phyloP scores from a whole-genome alignment of 2,888 invertebrate genomes.

The Taphrorychus bicolor region DNA sequence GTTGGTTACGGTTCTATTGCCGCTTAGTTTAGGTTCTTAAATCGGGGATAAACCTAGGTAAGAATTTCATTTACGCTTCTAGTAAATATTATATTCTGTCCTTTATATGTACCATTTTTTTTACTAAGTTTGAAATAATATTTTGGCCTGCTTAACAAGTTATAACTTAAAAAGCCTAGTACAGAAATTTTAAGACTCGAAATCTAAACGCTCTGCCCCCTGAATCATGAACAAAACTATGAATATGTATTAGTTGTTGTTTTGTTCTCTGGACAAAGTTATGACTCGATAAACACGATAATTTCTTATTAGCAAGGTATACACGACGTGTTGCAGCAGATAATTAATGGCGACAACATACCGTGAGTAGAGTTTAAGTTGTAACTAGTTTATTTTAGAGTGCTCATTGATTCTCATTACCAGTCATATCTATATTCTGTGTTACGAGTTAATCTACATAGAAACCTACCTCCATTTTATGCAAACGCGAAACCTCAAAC shows the following conservation, averaged over 20 bases:
- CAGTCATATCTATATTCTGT: neutral
- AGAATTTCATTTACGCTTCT: no score
- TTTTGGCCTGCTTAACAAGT: no score
- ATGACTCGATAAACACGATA: slow-evolving; percentile 18
- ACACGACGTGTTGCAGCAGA: slow-evolving; percentile 6
- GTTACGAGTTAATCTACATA: no score
- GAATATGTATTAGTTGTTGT: neutral
- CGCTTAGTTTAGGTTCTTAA: no score
- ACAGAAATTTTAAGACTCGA: no score
- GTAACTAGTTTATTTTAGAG: slow-evolving; percentile 4
- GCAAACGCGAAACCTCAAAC: neutral
- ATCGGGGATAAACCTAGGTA: no score
- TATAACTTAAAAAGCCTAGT: no score
- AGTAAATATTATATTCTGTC: no score
- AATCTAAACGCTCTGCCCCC: no score
- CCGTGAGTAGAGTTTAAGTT: slow-evolving; percentile 5
- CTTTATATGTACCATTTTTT: no score
- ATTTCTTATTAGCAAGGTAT: slow-evolving; percentile 22
- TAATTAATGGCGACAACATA: slow-evolving; percentile 19
- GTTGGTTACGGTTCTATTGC: no score
- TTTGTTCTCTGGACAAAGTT: slow-evolving; percentile 17
- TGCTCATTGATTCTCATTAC: neutral
- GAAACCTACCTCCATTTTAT: neutral
- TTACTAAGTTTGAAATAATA: no score
- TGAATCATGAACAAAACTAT: neutral